Conservation (phyloP, 1,140 invertebrate genomes). For the Brachionus plicatilis region DNA sequence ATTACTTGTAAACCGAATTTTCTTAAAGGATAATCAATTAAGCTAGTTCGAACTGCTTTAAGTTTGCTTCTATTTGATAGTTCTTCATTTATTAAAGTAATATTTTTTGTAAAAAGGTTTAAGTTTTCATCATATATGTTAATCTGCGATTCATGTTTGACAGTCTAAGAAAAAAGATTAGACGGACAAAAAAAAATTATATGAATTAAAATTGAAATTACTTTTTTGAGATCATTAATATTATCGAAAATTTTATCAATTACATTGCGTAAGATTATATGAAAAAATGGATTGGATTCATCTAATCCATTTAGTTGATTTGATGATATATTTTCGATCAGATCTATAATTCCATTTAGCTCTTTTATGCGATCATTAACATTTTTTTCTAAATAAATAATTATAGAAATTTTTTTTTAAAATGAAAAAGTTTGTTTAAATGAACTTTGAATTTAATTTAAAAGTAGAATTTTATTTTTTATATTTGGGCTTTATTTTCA, state of each 20-base stretch:
- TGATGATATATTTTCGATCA: not conserved
- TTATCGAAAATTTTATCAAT: not conserved
- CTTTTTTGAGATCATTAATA: not conserved
- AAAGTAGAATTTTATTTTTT: not conserved
- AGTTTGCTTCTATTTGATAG: constrained; percentile 10
- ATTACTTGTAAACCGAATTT: not conserved
- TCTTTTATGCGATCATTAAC: not conserved
- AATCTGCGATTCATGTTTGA: not conserved
- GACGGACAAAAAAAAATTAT: not conserved
- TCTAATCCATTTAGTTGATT: not conserved
- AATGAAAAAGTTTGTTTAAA: too few species aligned
- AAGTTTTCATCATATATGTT: constrained; percentile 3
- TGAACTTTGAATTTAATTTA: not conserved
- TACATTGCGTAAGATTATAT: not conserved
- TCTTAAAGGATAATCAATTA: not conserved
- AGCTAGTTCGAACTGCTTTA: constrained; percentile 1
- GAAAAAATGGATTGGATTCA: not conserved
- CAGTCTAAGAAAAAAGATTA: not conserved
- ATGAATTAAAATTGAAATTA: not conserved
- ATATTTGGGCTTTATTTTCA: not conserved
- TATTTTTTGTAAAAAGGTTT: constrained; percentile 10
- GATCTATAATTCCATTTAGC: not conserved
- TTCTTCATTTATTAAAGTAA: not conserved
- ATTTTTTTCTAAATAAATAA: not conserved
- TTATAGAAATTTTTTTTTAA: too few species aligned